Percentiles rank a stretch among this genome's conserved stretches.
Conservation (phyloP, 2,797 vertebrate genomes). For the Gadopsis marmoratus region DNA sequence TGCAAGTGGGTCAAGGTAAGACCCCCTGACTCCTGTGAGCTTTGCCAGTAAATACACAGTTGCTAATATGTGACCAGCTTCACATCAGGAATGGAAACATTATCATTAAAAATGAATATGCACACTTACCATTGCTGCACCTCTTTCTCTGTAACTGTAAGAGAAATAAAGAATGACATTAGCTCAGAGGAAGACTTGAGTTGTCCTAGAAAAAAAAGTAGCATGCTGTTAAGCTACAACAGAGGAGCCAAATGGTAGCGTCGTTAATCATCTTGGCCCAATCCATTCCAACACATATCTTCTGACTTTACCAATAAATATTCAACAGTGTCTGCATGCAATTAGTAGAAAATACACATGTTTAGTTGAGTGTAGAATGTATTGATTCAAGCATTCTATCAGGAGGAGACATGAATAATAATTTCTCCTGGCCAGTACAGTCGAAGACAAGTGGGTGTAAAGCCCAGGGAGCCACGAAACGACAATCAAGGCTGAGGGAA, state of each 20-base stretch:
- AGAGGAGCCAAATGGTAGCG: conserved; percentile 31
- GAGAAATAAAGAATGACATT: conserved; percentile 67
- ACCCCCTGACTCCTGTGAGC: neutral
- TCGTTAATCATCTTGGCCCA: conserved; percentile 59
- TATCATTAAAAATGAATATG: conserved; percentile 50
- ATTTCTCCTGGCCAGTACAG: conserved; percentile 27
- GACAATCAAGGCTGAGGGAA: conserved; percentile 45
- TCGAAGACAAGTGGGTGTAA: conserved; percentile 52
- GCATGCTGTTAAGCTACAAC: conserved; percentile 22
- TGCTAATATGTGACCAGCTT: conserved; percentile 15
- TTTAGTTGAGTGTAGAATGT: conserved; percentile 16
- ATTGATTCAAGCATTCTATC: conserved; percentile 14
- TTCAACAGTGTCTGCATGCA: conserved; percentile 25
- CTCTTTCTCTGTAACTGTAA: conserved; percentile 85
- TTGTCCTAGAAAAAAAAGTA: conserved; percentile 61
- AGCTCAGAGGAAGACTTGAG: conserved; percentile 50
- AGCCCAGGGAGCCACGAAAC: conserved; percentile 48
- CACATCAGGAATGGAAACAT: conserved; percentile 30
- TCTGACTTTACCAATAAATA: conserved; percentile 27
- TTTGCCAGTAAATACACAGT: conserved; percentile 3
- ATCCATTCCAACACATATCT: conserved; percentile 45
- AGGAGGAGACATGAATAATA: conserved; percentile 31
- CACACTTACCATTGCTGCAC: conserved; percentile 85
- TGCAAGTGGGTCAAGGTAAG: conserved; percentile 10
- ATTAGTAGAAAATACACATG: conserved; percentile 24